A percentile compares a stretch with the other conserved stretches of the same genome.
phyloP scores from a whole-genome alignment of 2,113 vertebrate genomes.

The Oncorhynchus tshawytscha region DNA sequence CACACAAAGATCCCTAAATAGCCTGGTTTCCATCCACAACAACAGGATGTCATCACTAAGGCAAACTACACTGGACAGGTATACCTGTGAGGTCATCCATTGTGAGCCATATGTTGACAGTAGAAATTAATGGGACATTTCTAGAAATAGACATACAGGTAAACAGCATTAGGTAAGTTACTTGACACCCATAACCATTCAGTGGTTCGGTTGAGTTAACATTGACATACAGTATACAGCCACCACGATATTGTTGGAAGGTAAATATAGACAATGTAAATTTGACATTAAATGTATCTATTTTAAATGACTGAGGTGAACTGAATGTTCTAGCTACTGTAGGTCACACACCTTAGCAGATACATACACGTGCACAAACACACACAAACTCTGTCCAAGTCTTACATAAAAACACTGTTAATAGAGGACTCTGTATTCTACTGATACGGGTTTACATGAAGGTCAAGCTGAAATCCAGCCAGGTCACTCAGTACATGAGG shows the following conservation, averaged over 20 bases:
- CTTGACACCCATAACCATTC: constrained; percentile 39
- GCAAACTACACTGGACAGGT: too few species aligned
- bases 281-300: not conserved
- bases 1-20: too few species aligned
- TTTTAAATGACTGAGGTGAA: not conserved
- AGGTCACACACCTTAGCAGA: constrained; percentile 29
- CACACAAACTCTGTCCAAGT: not conserved
- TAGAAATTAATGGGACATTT: not conserved
- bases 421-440: not conserved
- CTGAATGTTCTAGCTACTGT: not conserved
- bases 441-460: not conserved
- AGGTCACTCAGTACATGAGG: constrained; percentile 15
- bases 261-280: not conserved
- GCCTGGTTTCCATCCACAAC: too few species aligned
- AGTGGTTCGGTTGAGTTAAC: not conserved
- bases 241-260: not conserved
- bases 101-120: constrained; percentile 25
- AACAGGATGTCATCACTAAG: too few species aligned
- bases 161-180: not conserved
- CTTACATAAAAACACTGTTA: not conserved
- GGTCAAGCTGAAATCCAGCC: constrained; percentile 9
- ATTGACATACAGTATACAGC: too few species aligned
- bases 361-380: not conserved
- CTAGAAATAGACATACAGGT: constrained; percentile 26
- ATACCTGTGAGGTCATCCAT: not conserved